These are phyloP conservation scores for Drosophila fungiperda DNA, from an alignment of 2,888 invertebrate species.

Conservation along the genomic window DNA sequence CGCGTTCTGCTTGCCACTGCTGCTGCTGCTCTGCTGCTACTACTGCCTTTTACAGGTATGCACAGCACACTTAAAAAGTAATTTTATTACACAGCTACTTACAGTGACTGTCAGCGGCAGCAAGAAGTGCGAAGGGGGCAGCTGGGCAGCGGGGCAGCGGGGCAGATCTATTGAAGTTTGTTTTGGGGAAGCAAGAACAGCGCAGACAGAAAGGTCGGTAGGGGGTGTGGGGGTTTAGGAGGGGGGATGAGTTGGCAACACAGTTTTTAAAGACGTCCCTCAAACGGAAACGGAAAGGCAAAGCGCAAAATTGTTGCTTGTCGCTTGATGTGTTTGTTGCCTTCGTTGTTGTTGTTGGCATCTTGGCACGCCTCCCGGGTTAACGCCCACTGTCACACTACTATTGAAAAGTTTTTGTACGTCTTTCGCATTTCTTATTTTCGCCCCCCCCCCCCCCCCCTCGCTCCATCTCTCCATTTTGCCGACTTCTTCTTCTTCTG, in stretches of 20 bases:
- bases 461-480: background rate
- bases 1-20: conserved; percentile 5
- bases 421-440: conserved; percentile 1
- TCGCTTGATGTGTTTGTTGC: conserved; percentile 31
- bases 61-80: conserved; percentile 79
- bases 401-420: conserved; percentile 59
- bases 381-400: conserved; percentile 69
- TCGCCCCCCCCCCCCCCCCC: background rate
- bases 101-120: conserved; percentile 57
- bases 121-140: conserved; percentile 15
- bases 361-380: conserved; percentile 33
- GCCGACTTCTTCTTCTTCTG: background rate
- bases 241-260: conserved; percentile 23
- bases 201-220: background rate
- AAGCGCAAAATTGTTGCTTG: conserved; percentile 58
- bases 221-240: background rate
- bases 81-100: conserved; percentile 80
- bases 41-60: conserved; percentile 52
- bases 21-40: background rate
- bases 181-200: background rate
- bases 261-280: conserved; percentile 48
- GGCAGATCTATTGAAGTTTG: conserved; percentile 22
- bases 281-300: conserved; percentile 62
- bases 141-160: conserved; percentile 19
- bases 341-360: conserved; percentile 9